phyloP scores from a whole-genome alignment of 2,888 invertebrate genomes.

The Onchidella celtica region DNA sequence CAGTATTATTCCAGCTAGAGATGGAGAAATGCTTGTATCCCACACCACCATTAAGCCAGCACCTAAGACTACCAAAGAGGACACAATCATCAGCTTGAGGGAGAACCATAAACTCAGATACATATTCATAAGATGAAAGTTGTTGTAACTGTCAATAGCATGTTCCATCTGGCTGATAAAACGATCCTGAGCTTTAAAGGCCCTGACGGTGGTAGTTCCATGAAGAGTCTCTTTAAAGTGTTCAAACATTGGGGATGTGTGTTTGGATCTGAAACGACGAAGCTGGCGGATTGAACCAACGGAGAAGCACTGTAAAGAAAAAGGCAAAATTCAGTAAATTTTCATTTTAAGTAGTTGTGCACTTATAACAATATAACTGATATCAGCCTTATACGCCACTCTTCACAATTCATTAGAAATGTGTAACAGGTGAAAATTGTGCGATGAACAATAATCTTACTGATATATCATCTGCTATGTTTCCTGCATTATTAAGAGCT shows the following conservation, averaged over 20 bases:
- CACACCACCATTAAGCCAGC: conserved; percentile 11
- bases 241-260: conserved; percentile 76
- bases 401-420: no score
- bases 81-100: conserved; percentile 5
- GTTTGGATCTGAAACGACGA: conserved; percentile 76
- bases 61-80: not conserved
- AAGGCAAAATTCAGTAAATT: not conserved
- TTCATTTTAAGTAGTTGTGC: no score
- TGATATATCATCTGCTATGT: no score
- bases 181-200: conserved; percentile 66
- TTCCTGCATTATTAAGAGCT: no score
- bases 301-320: conserved; percentile 81
- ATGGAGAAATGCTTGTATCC: not conserved
- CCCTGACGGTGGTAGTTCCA: conserved; percentile 75
- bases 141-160: conserved; percentile 63
- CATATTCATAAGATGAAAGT: not conserved
- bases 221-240: conserved; percentile 82
- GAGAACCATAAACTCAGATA: conserved; percentile 25
- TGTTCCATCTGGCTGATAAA: conserved; percentile 67
- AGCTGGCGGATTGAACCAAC: conserved; percentile 77
- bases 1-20: conserved; percentile 18
- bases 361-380: no score
- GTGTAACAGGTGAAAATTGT: no score
- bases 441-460: no score
- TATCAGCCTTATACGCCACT: no score